Conservation (phyloP, 2,113 vertebrate genomes). For the Elephantulus edwardii region DNA sequence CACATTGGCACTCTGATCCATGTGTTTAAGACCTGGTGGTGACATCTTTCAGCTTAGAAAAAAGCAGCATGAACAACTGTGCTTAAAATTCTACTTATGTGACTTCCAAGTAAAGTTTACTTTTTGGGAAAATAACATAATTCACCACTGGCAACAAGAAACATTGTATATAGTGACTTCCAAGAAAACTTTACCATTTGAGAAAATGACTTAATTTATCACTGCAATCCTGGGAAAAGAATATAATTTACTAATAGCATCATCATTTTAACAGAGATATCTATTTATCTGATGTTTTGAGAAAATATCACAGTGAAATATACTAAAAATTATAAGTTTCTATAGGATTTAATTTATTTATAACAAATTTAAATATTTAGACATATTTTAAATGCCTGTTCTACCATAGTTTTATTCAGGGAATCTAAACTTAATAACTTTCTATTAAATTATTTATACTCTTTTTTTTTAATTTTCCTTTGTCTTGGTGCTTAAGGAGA, state of each 20-base stretch:
- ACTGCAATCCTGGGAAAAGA: too few species aligned
- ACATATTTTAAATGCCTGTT: background rate
- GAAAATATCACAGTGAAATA: background rate
- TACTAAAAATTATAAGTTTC: background rate
- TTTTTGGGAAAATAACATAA: background rate
- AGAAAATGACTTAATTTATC: background rate
- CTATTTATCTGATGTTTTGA: background rate
- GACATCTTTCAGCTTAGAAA: constrained; percentile 29
- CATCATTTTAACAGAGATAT: background rate
- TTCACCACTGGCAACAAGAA: background rate
- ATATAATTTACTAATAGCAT: background rate
- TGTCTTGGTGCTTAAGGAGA: too few species aligned
- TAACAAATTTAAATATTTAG: background rate
- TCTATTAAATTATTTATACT: too few species aligned
- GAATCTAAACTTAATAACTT: background rate
- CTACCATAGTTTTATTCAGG: background rate
- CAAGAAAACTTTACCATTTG: constrained; percentile 42
- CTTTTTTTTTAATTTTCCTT: too few species aligned
- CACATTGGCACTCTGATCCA: background rate
- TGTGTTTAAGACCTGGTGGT: background rate
- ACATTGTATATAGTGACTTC: too few species aligned
- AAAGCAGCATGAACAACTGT: constrained; percentile 39
- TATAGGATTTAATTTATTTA: background rate
- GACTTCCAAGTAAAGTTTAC: constrained; percentile 44
- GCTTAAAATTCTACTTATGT: background rate